These are phyloP conservation scores for Heteropelma amictum DNA, from an alignment of 2,888 invertebrate genomes.

Conservation along the genomic window DNA sequence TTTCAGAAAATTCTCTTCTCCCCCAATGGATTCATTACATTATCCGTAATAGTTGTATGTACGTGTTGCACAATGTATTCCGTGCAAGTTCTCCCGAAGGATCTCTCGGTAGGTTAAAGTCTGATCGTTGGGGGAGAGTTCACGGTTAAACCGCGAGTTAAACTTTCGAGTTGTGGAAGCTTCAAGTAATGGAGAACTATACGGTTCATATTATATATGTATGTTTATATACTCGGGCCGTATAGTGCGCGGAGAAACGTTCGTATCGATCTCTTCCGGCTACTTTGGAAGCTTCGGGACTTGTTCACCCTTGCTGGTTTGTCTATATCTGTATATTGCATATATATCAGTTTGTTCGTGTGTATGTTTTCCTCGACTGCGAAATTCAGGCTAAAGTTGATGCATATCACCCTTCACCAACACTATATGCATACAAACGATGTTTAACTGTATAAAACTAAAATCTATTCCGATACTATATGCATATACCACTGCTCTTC, in stretches of 20 bases:
- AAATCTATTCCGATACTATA: constrained; percentile 39
- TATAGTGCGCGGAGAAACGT: neutral
- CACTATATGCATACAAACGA: too few species aligned
- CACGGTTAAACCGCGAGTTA: constrained; percentile 12
- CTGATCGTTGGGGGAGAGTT: constrained; percentile 15
- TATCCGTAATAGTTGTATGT: too few species aligned
- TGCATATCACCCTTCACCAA: too few species aligned
- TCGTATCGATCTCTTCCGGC: constrained; percentile 35
- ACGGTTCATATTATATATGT: neutral
- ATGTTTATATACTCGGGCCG: neutral
- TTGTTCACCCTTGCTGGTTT: constrained; percentile 1
- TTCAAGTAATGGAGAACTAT: constrained; percentile 21
- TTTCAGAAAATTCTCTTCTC: too few species aligned
- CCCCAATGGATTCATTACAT: too few species aligned
- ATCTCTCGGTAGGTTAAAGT: neutral
- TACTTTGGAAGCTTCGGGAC: constrained; percentile 4
- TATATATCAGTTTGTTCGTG: neutral
- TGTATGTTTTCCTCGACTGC: neutral
- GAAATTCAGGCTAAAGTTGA: neutral
- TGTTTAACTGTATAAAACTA: too few species aligned
- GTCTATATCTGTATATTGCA: neutral
- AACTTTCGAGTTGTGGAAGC: constrained; percentile 26
- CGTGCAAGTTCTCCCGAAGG: neutral
- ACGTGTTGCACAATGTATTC: too few species aligned
- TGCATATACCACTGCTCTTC: constrained; percentile 41